Evolutionary conservation across 92 coral and sea anemone species (phyloP).

Genomic region (Palythoa grandiflora): DNA sequence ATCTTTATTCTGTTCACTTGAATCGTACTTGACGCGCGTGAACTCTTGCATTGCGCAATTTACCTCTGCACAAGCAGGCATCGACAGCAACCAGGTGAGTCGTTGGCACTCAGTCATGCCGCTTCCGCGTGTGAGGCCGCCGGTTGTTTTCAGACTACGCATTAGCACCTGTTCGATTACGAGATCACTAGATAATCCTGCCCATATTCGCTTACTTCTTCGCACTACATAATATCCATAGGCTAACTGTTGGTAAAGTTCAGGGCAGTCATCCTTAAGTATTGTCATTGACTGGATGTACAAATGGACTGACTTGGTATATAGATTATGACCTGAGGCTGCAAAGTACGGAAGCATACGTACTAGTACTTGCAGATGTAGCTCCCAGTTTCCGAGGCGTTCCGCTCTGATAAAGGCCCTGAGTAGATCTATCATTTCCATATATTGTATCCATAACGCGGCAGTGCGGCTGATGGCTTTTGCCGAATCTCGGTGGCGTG

Average conservation of each 20-base stretch:
- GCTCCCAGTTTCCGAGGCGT: too few relatives aligned
- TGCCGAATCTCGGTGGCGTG: too few relatives aligned
- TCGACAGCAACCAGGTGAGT: conserved; percentile 43
- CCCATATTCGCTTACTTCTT: conserved; percentile 61
- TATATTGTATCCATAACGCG: too few relatives aligned
- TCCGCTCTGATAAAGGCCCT: too few relatives aligned
- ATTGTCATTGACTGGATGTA: conserved; percentile 53
- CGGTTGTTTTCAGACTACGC: conserved; percentile 62
- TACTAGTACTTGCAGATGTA: neutral
- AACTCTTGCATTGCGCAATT: conserved; percentile 45
- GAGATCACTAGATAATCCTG: conserved; percentile 56
- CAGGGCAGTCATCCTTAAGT: conserved; percentile 46
- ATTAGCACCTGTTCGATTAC: conserved; percentile 55
- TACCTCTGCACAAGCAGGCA: conserved; percentile 63
- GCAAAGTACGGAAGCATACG: neutral
- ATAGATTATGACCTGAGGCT: neutral
- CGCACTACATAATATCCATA: conserved; percentile 51
- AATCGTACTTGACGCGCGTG: conserved; percentile 6
- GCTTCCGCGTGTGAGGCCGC: conserved; percentile 64
- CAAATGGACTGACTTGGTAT: conserved; percentile 29
- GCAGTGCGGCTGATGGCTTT: too few relatives aligned
- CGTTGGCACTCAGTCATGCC: conserved; percentile 59
- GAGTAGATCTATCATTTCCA: too few relatives aligned
- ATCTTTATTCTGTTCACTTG: conserved; percentile 67
- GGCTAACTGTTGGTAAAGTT: conserved; percentile 34